Evolutionary conservation across 2,113 vertebrate species (phyloP).

Genomic region (Kryptolebias marmoratus): DNA sequence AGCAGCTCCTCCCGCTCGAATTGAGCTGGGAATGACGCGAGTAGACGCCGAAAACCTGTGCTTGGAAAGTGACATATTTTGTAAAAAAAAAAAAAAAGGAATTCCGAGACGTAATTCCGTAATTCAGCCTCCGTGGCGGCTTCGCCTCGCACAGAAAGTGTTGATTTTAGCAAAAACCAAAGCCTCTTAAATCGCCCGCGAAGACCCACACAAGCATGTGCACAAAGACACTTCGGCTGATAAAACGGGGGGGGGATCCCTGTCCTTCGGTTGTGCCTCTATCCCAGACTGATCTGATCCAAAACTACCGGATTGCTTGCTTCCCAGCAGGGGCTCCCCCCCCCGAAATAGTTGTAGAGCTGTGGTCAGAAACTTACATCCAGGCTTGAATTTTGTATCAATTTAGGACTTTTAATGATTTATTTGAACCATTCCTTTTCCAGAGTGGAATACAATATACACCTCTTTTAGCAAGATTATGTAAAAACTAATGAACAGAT

Average conservation of each 20-base stretch:
- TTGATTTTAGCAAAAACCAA: slow-evolving; percentile 43
- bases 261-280: slow-evolving; percentile 21
- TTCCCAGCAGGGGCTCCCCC: slow-evolving; percentile 49
- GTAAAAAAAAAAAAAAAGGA: not conserved
- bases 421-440: too few species aligned
- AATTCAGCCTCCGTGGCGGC: slow-evolving; percentile 1
- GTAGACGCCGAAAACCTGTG: slow-evolving; percentile 15
- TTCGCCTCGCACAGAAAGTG: slow-evolving; percentile 44
- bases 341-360: slow-evolving; percentile 15
- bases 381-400: too few species aligned
- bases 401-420: too few species aligned
- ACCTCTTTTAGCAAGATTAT: too few species aligned
- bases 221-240: slow-evolving; percentile 23
- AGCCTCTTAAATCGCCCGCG: slow-evolving; percentile 58
- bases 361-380: slow-evolving; percentile 10
- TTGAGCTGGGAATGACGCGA: slow-evolving; percentile 25
- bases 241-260: slow-evolving; percentile 44
- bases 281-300: slow-evolving; percentile 46
- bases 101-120: slow-evolving; percentile 18
- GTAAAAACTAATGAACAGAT: too few species aligned
- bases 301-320: slow-evolving; percentile 32
- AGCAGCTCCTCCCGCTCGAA: slow-evolving; percentile 14
- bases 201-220: slow-evolving; percentile 13
- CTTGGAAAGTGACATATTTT: slow-evolving; percentile 3
- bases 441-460: too few species aligned